Conservation (phyloP, 2,888 invertebrate species). For the Drosophila anomalata region DNA sequence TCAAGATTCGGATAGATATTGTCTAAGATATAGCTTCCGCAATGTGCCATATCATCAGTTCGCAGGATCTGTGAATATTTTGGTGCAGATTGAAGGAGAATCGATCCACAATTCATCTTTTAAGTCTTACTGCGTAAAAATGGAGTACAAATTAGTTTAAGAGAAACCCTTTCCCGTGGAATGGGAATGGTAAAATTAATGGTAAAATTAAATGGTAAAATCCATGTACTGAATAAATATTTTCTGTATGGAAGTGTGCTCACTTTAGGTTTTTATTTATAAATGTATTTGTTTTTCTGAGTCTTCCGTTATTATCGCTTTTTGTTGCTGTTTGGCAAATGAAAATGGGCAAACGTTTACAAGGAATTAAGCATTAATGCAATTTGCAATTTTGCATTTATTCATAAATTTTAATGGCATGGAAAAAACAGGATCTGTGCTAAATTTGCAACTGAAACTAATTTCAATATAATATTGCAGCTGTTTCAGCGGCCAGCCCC, state of each 20-base stretch:
- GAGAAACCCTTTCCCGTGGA: too few species aligned
- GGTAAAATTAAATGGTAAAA: too few species aligned
- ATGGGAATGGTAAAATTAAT: too few species aligned
- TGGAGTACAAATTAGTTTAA: conserved; percentile 9
- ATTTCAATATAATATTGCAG: conserved; percentile 12
- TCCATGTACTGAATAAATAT: conserved; percentile 11
- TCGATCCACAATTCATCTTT: too few species aligned
- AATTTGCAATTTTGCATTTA: conserved; percentile 60
- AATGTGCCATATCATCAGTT: too few species aligned
- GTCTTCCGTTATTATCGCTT: conserved; percentile 13
- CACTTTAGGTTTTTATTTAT: conserved; percentile 22
- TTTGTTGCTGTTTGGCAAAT: conserved; percentile 46
- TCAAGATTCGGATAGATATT: too few species aligned
- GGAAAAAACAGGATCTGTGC: conserved; percentile 52
- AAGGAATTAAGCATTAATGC: conserved; percentile 69
- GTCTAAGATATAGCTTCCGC: too few species aligned
- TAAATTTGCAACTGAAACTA: conserved; percentile 47
- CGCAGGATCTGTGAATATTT: too few species aligned
- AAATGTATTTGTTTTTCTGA: conserved; percentile 43
- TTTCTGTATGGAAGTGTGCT: conserved; percentile 3
- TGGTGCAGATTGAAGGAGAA: too few species aligned
- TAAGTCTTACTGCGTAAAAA: too few species aligned
- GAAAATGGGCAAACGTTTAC: conserved; percentile 56
- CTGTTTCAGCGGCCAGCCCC: conserved; percentile 15
- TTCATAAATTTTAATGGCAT: conserved; percentile 61